These are phyloP conservation scores for Gnathonemus echidnorhynchus DNA, from an alignment of 2,113 vertebrate species.

Conservation along the genomic window DNA sequence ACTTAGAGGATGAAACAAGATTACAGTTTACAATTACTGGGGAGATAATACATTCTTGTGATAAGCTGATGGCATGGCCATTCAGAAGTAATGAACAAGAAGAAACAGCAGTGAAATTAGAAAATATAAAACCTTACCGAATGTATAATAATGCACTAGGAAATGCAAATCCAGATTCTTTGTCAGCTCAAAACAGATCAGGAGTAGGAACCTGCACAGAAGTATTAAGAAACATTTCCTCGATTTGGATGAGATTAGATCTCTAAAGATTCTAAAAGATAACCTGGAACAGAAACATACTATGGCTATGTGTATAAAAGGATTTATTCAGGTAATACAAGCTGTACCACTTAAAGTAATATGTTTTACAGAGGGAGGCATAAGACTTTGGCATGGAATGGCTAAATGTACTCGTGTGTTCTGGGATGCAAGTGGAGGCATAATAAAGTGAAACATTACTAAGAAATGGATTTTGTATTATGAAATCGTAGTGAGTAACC, in stretches of 20 bases:
- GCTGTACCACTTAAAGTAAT: not conserved
- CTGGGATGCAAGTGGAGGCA: not conserved
- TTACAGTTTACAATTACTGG: not conserved
- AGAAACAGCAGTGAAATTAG: not conserved
- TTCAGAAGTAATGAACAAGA: not conserved
- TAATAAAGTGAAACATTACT: not conserved
- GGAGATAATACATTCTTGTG: not conserved
- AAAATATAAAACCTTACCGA: not conserved
- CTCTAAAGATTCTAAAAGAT: not conserved
- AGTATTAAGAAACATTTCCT: not conserved
- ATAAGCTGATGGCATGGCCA: not conserved
- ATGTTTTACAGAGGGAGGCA: not conserved
- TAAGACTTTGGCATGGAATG: not conserved
- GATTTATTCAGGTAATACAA: not conserved
- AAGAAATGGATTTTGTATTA: not conserved
- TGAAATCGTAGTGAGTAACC: not conserved
- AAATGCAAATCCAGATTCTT: too few species aligned
- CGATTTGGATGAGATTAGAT: not conserved
- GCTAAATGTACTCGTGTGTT: not conserved
- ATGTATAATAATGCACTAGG: too few species aligned
- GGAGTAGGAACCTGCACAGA: too few species aligned
- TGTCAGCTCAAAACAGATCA: too few species aligned
- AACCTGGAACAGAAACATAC: too few species aligned
- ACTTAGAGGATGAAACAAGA: not conserved
- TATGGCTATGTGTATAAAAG: not conserved